These are phyloP conservation scores for Hymenochirus boettgeri DNA, from an alignment of 2,113 vertebrate genomes.

Conservation along the genomic window DNA sequence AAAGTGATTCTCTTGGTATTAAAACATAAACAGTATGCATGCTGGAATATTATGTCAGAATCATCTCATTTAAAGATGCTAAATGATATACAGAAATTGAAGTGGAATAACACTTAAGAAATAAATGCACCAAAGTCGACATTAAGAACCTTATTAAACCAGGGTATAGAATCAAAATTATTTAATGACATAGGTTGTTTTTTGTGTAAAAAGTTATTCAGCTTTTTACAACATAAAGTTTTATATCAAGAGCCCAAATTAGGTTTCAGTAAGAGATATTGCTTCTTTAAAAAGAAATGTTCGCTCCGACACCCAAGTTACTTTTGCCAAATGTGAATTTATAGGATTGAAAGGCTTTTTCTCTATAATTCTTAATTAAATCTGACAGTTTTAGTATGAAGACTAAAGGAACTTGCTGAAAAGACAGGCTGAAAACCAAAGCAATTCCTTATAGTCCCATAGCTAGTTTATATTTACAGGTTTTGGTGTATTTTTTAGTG, in stretches of 20 bases:
- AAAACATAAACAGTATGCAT: background rate
- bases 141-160: constrained; percentile 24
- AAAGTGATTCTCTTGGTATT: background rate
- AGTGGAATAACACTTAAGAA: constrained; percentile 7
- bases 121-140: constrained; percentile 30
- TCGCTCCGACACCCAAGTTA: constrained; percentile 28
- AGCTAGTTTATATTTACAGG: constrained; percentile 50
- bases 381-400: constrained; percentile 51
- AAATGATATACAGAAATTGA: constrained; percentile 9
- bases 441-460: constrained; percentile 49
- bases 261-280: constrained; percentile 33
- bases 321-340: constrained; percentile 46
- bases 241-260: constrained; percentile 37
- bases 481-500: constrained; percentile 39
- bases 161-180: constrained; percentile 26
- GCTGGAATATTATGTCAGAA: constrained; percentile 4
- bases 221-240: constrained; percentile 23
- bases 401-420: constrained; percentile 47
- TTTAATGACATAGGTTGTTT: constrained; percentile 22
- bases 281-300: constrained; percentile 40
- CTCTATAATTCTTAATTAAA: constrained; percentile 57
- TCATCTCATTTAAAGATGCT: constrained; percentile 15
- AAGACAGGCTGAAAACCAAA: constrained; percentile 48
- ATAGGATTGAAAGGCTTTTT: constrained; percentile 46
- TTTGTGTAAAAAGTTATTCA: constrained; percentile 24